Evolutionary conservation across 1,140 invertebrate genomes (phyloP).

Genomic region (Eciton burchellii): DNA sequence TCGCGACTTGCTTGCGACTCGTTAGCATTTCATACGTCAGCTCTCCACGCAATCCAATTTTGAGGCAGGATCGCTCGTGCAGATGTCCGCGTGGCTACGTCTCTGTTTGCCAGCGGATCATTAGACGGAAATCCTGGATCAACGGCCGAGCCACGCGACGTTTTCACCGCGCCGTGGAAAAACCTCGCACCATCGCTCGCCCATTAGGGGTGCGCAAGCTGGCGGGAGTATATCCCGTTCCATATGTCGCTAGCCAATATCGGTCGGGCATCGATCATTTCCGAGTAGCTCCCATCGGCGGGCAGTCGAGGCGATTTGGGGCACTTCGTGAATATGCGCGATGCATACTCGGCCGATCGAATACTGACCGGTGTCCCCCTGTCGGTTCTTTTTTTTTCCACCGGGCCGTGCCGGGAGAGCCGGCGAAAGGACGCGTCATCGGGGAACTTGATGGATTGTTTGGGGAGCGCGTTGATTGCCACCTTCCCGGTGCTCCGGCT

Average conservation of each 20-base stretch:
- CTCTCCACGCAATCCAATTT: neutral
- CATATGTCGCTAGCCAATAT: slow-evolving; percentile 78
- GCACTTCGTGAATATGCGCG: slow-evolving; percentile 42
- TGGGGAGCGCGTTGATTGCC: slow-evolving; percentile 66
- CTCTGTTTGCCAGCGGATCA: slow-evolving; percentile 54
- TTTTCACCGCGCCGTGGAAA: slow-evolving; percentile 55
- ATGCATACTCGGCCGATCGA: slow-evolving; percentile 59
- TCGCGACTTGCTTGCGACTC: neutral
- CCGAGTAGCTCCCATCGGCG: slow-evolving; percentile 47
- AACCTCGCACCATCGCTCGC: slow-evolving; percentile 41
- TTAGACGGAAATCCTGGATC: slow-evolving; percentile 59
- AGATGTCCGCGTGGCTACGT: slow-evolving; percentile 12
- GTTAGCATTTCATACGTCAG: no score
- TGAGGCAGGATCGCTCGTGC: neutral
- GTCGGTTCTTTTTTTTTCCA: neutral
- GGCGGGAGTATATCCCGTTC: slow-evolving; percentile 68
- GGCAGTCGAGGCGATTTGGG: slow-evolving; percentile 55
- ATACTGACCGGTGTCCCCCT: slow-evolving; percentile 1
- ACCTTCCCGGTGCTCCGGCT: slow-evolving; percentile 2
- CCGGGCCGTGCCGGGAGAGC: neutral
- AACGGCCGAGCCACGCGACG: slow-evolving; percentile 61
- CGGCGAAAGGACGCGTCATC: slow-evolving; percentile 28
- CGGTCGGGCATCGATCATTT: slow-evolving; percentile 75
- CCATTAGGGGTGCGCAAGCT: slow-evolving; percentile 67
- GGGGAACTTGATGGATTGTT: slow-evolving; percentile 57